Evolutionary conservation across 2,113 vertebrate species (phyloP), one percentile per base, ranked within the genome.

Genomic region (Argyrosomus japonicus): DNA sequence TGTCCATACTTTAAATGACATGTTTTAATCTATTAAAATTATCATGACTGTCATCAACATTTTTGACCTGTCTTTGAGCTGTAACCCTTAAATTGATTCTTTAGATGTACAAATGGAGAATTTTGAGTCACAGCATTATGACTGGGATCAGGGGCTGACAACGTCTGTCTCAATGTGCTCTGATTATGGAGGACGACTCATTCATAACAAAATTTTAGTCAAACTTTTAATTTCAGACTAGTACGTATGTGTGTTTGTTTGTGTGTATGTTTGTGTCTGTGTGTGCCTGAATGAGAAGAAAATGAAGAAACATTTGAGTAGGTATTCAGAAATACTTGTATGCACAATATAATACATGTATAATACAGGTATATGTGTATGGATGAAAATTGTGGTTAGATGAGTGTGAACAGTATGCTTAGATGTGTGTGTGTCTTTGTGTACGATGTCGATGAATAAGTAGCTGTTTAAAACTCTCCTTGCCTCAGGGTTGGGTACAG

Each of bases 1-100:
- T 51, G 19, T 77, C 83, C 23, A 78, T 43, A 43, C 61, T 69
- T 71, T 32, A 68, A 69, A 68, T 54, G 3, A 50, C 56, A 79
- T n/a, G n/a, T 71, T 75, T 27, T 76, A 47, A 27, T 15, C 61
- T 45, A 53, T 56, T n/a, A 45, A 29, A 60, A 57, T 23, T 5
- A 43, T 18, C 8, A 21, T 13, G 25, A 40, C 7, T 79, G 19
- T 32, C 17, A 58, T 85, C 12, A 70, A 27, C 40, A 82, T 73
- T 51, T 51, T 48, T 54, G 15, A 56, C 32, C 14, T 80, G 67
- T 70, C 54, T 56, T 11, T 36, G 2, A n/a, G 12, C 23, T 50
- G 43, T 5, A 58, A 68, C 32, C 25, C 43, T 77, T 75, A 40
- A 79, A 82, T 75, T 77, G 3, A 45, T 21, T 23, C n/a, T 51